A percentile compares a stretch with the other conserved stretches of the same genome.
Evolutionary conservation across 2,797 vertebrate species (phyloP).

Genomic region (Oreortyx pictus): DNA sequence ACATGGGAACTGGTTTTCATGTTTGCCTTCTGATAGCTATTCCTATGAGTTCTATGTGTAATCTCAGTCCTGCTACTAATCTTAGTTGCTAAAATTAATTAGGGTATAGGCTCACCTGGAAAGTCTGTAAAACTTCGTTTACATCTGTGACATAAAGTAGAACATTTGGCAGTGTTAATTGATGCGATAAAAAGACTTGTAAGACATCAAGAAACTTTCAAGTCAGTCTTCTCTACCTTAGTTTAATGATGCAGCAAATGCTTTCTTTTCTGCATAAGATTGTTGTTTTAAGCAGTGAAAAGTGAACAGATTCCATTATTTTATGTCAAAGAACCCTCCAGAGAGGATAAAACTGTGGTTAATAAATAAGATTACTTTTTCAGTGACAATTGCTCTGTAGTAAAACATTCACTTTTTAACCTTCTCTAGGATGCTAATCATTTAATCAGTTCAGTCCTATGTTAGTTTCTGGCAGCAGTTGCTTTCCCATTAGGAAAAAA

Average conservation of each 20-base stretch:
- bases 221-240: background rate
- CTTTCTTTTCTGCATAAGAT: conserved; percentile 41
- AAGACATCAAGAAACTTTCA: background rate
- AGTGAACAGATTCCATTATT: conserved; percentile 37
- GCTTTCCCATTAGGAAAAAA: conserved; percentile 15
- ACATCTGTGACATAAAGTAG: background rate
- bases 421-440: conserved; percentile 42
- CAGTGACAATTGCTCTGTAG: conserved; percentile 48
- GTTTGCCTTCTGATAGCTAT: background rate
- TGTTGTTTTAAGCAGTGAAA: conserved; percentile 54
- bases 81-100: conserved; percentile 55
- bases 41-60: background rate
- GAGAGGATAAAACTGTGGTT: conserved; percentile 53
- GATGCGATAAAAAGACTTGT: conserved; percentile 37
- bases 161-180: conserved; percentile 55
- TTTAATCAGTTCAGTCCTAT: conserved; percentile 39
- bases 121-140: conserved; percentile 54
- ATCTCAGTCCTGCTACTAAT: conserved; percentile 3
- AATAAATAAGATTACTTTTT: conserved; percentile 63
- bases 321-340: conserved; percentile 46
- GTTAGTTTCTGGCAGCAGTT: conserved; percentile 21
- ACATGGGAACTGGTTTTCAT: background rate
- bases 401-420: conserved; percentile 47
- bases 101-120: conserved; percentile 49
- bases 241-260: conserved; percentile 46